Base-by-base conservation (phyloP, 1,140 invertebrate genomes). In the Archivesica marissinica region DNA sequence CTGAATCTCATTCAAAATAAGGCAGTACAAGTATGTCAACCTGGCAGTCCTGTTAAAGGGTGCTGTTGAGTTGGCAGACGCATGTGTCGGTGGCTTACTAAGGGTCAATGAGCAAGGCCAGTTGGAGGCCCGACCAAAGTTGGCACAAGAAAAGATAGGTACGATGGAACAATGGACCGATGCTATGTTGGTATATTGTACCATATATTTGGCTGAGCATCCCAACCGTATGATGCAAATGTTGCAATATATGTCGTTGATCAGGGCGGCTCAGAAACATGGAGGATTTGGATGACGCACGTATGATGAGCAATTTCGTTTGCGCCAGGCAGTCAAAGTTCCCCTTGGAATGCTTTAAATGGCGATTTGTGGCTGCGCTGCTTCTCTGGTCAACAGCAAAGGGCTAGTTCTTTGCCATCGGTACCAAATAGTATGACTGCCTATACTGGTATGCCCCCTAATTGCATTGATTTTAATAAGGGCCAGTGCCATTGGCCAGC, bases 381-480 rank as follows among this genome's bases (percentile, higher is more conserved):
- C 28, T 47, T 75, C 23, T 76, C n/a, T 9, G n/a, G 23, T 35
- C 20, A 30, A 13, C 17, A 13, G 2, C 20, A 20, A 66, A 23
- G 61, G 35, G 17, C 35, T 2, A 20, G 23, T 47, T 28, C 6
- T 9, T n/a, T n/a, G n/a, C n/a, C n/a, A n/a, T n/a, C n/a, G n/a
- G n/a, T n/a, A n/a, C n/a, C n/a, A n/a, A n/a, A n/a, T n/a, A n/a
- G n/a, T n/a, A n/a, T n/a, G n/a, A n/a, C n/a, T n/a, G n/a, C n/a
- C n/a, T n/a, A n/a, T n/a, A 28, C 39, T 7, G 23, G 25, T 30
- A 11, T 47, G n/a, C 39, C 23, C 6, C 23, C 66, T 23, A 9
- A n/a, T 44, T 70, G 66, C n/a, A 41, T 70, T 44, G 38, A 70
- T 70, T 70, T 70, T 38, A 70, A 70, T 30, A 70, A 70, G 39